Evolutionary conservation across 2,113 vertebrate species (phyloP).

Genomic region (Columba livia): DNA sequence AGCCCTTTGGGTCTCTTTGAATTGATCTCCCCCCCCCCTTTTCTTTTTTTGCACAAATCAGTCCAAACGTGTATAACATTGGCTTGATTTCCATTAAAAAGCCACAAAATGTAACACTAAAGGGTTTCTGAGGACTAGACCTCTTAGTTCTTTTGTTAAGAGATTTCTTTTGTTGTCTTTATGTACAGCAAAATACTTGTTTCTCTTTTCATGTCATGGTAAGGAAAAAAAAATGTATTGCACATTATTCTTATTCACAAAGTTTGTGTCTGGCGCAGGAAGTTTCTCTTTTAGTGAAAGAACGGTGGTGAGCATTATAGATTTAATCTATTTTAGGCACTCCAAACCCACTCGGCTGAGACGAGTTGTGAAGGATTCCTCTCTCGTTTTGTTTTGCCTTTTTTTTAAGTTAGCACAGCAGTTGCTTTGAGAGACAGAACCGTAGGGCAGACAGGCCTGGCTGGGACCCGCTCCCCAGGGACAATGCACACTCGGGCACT

Average conservation of each 20-base stretch:
- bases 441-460: neutral
- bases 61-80: slow-evolving; percentile 83
- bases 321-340: slow-evolving; percentile 23
- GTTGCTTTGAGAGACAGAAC: neutral
- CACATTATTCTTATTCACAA: slow-evolving; percentile 79
- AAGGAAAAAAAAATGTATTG: slow-evolving; percentile 83
- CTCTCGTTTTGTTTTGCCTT: neutral
- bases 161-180: slow-evolving; percentile 86
- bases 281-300: slow-evolving; percentile 51
- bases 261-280: slow-evolving; percentile 51
- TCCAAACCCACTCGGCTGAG: neutral
- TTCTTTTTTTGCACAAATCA: slow-evolving; percentile 78
- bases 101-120: slow-evolving; percentile 82
- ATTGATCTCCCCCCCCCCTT: slow-evolving; percentile 59
- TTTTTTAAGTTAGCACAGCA: neutral
- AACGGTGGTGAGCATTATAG: slow-evolving; percentile 5
- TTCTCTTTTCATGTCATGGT: slow-evolving; percentile 81
- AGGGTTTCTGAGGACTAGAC: slow-evolving; percentile 78
- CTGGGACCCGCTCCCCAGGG: neutral
- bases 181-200: slow-evolving; percentile 83
- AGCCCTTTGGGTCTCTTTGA: slow-evolving; percentile 79
- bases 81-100: slow-evolving; percentile 92
- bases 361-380: neutral
- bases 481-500: neutral
- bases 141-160: slow-evolving; percentile 83